Percentiles rank a stretch among this genome's conserved stretches.
Evolutionary conservation across 2,797 vertebrate species (phyloP).

Genomic region (Xenops minutus): DNA sequence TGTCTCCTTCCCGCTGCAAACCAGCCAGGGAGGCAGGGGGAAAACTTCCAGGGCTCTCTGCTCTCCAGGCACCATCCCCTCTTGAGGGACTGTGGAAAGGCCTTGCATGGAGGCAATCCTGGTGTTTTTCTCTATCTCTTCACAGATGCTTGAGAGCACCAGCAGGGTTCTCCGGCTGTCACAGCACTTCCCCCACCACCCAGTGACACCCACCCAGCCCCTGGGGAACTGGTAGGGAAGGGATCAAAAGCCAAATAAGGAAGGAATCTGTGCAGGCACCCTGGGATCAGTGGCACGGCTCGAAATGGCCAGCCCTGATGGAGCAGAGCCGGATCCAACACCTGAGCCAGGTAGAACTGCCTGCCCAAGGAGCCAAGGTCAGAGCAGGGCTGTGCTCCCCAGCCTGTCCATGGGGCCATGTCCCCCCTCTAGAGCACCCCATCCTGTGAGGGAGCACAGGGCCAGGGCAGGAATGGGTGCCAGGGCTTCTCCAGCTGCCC

Average conservation of each 20-base stretch:
- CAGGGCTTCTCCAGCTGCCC: not conserved
- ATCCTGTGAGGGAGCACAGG: accelerated
- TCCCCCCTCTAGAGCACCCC: not conserved
- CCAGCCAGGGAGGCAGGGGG: not conserved
- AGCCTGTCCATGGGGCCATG: not conserved
- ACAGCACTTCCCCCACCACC: not conserved
- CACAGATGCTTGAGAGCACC: not conserved
- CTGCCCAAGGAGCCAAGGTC: not conserved
- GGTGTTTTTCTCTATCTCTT: not conserved
- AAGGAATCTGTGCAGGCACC: not conserved
- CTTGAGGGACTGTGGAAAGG: accelerated
- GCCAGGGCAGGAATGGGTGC: not conserved
- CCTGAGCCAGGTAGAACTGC: not conserved
- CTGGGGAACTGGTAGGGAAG: not conserved
- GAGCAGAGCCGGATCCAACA: accelerated
- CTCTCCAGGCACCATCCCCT: not conserved
- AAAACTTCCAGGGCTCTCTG: not conserved
- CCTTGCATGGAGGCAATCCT: not conserved
- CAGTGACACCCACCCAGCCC: not conserved
- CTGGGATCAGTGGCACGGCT: not conserved
- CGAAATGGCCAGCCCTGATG: not conserved
- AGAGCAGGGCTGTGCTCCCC: not conserved
- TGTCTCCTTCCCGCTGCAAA: not conserved
- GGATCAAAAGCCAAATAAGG: not conserved
- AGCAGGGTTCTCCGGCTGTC: not conserved